phyloP scores from a whole-genome alignment of 1,140 invertebrate genomes.

The Trichomalopsis sarcophagae region DNA sequence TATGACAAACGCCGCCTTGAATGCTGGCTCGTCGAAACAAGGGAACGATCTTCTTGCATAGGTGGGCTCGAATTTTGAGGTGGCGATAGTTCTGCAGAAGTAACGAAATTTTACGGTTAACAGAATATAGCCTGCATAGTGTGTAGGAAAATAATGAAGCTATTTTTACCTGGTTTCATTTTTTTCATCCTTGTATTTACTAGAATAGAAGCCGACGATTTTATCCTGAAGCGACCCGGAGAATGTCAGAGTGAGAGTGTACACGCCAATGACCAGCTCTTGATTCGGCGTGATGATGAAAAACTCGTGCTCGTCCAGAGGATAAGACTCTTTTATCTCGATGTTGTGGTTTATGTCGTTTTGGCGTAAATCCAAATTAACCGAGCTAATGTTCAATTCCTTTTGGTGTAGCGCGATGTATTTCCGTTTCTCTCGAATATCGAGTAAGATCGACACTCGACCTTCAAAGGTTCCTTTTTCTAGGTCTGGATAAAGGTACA shows the following conservation, averaged over 20 bases:
- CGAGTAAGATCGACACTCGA: constrained; percentile 82
- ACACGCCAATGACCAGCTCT: constrained; percentile 77
- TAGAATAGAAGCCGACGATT: constrained; percentile 88
- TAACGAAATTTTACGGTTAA: background rate
- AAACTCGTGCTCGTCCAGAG: constrained; percentile 77
- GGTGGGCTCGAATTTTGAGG: constrained; percentile 95
- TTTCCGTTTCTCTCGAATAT: constrained; percentile 75
- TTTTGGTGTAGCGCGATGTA: constrained; percentile 84
- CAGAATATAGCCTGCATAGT: background rate
- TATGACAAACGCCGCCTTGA: constrained; percentile 92
- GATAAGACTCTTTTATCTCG: constrained; percentile 66
- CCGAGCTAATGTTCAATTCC: constrained; percentile 75
- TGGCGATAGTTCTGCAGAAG: constrained; percentile 83
- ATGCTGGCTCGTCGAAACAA: constrained; percentile 96
- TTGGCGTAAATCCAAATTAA: constrained; percentile 65
- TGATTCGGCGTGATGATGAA: constrained; percentile 78
- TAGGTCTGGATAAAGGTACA: constrained; percentile 85
- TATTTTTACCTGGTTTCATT: constrained; percentile 78
- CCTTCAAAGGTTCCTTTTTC: constrained; percentile 82
- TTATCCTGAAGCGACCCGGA: constrained; percentile 80
- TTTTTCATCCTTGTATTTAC: constrained; percentile 79
- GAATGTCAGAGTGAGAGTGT: constrained; percentile 81
- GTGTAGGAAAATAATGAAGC: background rate
- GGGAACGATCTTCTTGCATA: constrained; percentile 94
- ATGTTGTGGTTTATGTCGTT: constrained; percentile 61